Conservation (phyloP, 2,888 invertebrate species). For the Mycalesis mineus region DNA sequence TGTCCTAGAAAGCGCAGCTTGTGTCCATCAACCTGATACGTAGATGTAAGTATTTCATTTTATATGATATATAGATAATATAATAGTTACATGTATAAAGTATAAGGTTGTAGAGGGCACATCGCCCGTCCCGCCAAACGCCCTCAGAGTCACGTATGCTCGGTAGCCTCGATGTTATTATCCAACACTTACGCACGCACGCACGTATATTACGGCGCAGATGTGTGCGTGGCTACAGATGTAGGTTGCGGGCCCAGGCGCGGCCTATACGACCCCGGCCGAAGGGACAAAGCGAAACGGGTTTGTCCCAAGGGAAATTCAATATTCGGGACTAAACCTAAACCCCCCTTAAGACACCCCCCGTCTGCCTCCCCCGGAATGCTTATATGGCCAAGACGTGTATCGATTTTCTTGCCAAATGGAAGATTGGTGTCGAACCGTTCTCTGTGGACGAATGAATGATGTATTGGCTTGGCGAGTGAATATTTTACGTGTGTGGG, state of each 20-base stretch:
- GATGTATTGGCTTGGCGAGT: slow-evolving; percentile 74
- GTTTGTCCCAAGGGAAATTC: slow-evolving; percentile 80
- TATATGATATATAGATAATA: neutral
- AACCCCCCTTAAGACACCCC: slow-evolving; percentile 76
- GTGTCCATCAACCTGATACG: no score
- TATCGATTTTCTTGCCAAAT: slow-evolving; percentile 79
- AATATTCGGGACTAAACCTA: slow-evolving; percentile 80
- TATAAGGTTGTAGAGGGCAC: slow-evolving; percentile 44
- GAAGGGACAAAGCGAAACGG: slow-evolving; percentile 79
- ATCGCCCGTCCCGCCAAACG: slow-evolving; percentile 69
- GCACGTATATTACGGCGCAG: slow-evolving; percentile 32
- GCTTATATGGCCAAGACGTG: slow-evolving; percentile 79
- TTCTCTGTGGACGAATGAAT: slow-evolving; percentile 75
- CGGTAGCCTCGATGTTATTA: slow-evolving; percentile 72
- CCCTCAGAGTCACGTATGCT: slow-evolving; percentile 73
- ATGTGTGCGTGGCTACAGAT: slow-evolving; percentile 26
- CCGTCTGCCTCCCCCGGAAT: slow-evolving; percentile 75
- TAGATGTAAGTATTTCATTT: no score
- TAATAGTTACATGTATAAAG: neutral
- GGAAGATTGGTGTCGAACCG: slow-evolving; percentile 78
- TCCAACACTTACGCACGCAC: slow-evolving; percentile 72
- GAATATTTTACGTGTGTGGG: slow-evolving; percentile 65
- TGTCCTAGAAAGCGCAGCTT: no score
- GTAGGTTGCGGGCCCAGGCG: slow-evolving; percentile 62
- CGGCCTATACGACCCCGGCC: slow-evolving; percentile 75